phyloP scores from a whole-genome alignment of 2,888 invertebrate genomes.

The Cylindroiulus punctatus region DNA sequence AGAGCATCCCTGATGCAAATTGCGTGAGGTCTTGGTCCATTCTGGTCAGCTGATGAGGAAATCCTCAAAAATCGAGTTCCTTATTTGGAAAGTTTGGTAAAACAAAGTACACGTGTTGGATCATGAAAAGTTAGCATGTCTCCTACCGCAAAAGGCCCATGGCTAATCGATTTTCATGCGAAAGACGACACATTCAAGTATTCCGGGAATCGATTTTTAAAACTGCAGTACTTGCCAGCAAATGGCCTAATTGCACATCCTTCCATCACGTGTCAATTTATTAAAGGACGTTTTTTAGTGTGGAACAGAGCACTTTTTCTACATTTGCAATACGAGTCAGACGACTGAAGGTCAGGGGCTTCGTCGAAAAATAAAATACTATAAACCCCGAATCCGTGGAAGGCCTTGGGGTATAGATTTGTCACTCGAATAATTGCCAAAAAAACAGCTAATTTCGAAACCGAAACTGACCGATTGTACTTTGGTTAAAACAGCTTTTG shows the following conservation, averaged over 20 bases:
- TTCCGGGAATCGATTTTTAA: not conserved
- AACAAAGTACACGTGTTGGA: not conserved
- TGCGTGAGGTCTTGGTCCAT: too few relatives aligned
- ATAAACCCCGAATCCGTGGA: too few relatives aligned
- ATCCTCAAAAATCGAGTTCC: too few relatives aligned
- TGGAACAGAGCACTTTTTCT: not conserved
- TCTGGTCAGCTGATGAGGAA: too few relatives aligned
- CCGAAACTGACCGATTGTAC: too few relatives aligned
- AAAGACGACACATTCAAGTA: not conserved
- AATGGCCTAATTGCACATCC: not conserved
- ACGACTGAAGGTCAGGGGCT: not conserved
- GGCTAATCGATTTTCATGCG: not conserved
- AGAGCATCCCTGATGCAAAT: too few relatives aligned
- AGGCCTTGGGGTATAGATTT: too few relatives aligned
- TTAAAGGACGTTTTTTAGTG: not conserved
- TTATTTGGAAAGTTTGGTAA: not conserved
- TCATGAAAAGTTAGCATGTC: not conserved
- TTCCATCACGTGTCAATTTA: not conserved
- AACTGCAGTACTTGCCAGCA: not conserved
- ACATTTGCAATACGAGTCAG: not conserved
- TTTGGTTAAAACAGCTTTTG: too few relatives aligned
- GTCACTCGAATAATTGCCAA: too few relatives aligned
- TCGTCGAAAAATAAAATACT: too few relatives aligned
- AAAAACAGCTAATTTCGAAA: too few relatives aligned
- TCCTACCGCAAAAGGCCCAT: not conserved